Conservation (phyloP, 2,797 vertebrate species). For the Bryconaethiops microstoma region DNA sequence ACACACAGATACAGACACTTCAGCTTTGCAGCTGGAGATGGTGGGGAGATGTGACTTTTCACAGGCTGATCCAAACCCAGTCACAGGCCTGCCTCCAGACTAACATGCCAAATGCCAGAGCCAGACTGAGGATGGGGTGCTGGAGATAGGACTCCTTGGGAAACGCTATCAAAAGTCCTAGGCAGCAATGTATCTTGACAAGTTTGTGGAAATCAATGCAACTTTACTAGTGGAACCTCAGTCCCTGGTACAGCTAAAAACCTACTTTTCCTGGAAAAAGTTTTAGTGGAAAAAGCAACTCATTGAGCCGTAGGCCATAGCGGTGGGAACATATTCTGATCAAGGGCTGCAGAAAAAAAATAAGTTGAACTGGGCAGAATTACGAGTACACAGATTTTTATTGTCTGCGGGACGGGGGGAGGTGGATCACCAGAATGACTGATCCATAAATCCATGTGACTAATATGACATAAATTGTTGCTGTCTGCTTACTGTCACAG, state of each 20-base stretch:
- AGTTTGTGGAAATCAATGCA: background rate
- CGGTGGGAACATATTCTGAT: too few species aligned
- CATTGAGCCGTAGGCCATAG: background rate
- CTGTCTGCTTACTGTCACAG: too few species aligned
- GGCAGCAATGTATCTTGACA: background rate
- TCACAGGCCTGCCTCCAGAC: constrained; percentile 61
- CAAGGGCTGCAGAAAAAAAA: too few species aligned
- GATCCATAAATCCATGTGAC: too few species aligned
- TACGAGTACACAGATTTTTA: too few species aligned
- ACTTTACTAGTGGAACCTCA: background rate
- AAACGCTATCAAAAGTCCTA: constrained; percentile 44
- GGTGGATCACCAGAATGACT: too few species aligned
- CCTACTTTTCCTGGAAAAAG: too few species aligned
- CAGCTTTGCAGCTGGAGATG: constrained; percentile 68
- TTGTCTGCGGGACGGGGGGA: too few species aligned
- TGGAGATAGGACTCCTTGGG: constrained; percentile 51
- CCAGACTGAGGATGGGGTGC: constrained; percentile 65
- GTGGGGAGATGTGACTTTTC: constrained; percentile 80
- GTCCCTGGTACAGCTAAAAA: background rate
- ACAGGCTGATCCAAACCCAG: constrained; percentile 74
- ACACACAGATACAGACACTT: constrained; percentile 67
- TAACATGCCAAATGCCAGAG: constrained; percentile 75
- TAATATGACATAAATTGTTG: too few species aligned
- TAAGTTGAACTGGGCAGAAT: too few species aligned
- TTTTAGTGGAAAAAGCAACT: background rate